Conservation (phyloP, 1,140 invertebrate genomes). For the Brachionus plicatilis region DNA sequence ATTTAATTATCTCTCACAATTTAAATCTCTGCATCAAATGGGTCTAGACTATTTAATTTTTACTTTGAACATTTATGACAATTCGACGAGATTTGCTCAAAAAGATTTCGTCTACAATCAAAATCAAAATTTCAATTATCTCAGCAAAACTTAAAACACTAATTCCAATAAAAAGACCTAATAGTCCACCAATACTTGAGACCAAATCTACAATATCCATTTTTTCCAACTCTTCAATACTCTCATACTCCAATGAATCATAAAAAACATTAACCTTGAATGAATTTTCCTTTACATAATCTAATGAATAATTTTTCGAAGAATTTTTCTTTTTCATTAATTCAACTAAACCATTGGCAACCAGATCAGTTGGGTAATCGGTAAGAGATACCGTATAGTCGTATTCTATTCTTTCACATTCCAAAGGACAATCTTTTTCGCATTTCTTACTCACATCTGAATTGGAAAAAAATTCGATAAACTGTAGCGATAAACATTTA, state of each 20-base stretch:
- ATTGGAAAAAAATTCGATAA: background rate
- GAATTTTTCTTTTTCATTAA: background rate
- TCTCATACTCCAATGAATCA: background rate
- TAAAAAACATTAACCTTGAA: background rate
- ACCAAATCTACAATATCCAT: background rate
- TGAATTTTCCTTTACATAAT: background rate
- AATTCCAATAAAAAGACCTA: constrained; percentile 9
- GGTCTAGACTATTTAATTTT: too few species aligned
- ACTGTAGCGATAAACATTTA: background rate
- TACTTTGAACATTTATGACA: too few species aligned
- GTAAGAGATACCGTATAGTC: background rate
- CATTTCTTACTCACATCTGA: background rate
- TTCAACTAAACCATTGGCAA: background rate
- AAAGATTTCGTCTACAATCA: background rate
- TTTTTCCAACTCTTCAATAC: background rate
- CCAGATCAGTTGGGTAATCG: background rate
- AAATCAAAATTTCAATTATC: background rate
- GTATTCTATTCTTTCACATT: background rate
- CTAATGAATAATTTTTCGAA: background rate
- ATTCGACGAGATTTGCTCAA: too few species aligned
- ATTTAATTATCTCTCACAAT: too few species aligned
- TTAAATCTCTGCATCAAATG: too few species aligned
- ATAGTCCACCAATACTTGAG: background rate
- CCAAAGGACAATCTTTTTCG: background rate
- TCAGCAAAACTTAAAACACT: background rate